Base-by-base conservation (phyloP, 1,140 invertebrate genomes). In the Drosophila lacteicornis region DNA sequence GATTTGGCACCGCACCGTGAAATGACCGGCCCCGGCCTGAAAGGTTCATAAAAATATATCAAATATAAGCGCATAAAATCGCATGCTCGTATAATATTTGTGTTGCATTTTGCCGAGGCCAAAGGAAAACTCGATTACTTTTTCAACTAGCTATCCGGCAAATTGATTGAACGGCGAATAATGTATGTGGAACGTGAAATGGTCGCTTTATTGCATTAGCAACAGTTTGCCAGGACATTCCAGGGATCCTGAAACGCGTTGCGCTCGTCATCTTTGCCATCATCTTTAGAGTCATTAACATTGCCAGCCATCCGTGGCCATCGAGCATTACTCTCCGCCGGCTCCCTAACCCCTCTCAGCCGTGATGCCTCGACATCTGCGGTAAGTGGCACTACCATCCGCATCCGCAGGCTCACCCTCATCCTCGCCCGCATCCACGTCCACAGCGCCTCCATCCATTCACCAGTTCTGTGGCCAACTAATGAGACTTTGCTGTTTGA, bases 401-500 rank as follows among this genome's bases (percentile, higher is more conserved):
- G 19, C 12, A 9, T 40, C 58, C 22, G 27, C 27, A 6, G 30
- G 8, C 22, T 5, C 25, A 1, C 27, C 27, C 15, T 6, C 49
- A 43, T 3, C 43, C 22, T 4, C 9, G 8, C 8, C 30, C 30
- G 13, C 13, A 33, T 25, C 25, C 43, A 8, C 43, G 22, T 25
- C 47, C 22, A 13, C 47, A 25, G n/a, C 47, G 15, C 19, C 30
- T 53, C 47, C 30, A 33, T 62, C 60, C 49, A 17, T 36, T 42
- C 30, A 30, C 46, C 76, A 51, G 56, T 50, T 84, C 69, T 88
- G 85, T 56, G 78, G 78, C 74, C 77, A 88, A 88, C 84, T 88
- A 88, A 88, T 88, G 84, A 88, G 84, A 90, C 80, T 90, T 88
- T 88, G 84, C 85, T 88, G 84, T 88, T 87, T 56, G 49, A 70